Evolutionary conservation across 23 tunicate species (phyloP).

Genomic region (Phallusia fumigata): DNA sequence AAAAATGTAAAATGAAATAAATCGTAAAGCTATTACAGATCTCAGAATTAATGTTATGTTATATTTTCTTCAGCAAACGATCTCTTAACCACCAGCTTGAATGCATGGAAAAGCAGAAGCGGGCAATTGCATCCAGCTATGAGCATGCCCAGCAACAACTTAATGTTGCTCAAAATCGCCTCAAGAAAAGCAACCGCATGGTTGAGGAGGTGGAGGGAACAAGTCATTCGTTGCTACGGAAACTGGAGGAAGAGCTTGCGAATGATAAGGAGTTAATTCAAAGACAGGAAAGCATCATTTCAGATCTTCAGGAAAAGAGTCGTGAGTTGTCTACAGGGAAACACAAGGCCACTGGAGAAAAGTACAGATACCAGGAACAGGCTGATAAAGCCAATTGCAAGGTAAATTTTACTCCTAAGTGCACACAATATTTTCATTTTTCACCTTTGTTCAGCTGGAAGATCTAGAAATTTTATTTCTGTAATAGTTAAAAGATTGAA

Average conservation of each 20-base stretch:
- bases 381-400: constrained; percentile 57
- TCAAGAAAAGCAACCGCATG: constrained; percentile 83
- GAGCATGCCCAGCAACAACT: constrained; percentile 81
- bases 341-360: constrained; percentile 64
- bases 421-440: background rate
- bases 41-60: too few relatives aligned
- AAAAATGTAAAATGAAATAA: too few relatives aligned
- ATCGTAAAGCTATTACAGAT: too few relatives aligned
- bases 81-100: constrained; percentile 84
- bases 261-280: constrained; percentile 88
- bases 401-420: background rate
- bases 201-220: constrained; percentile 80
- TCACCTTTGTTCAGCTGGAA: too few relatives aligned
- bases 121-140: constrained; percentile 63
- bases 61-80: constrained; percentile 30
- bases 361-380: constrained; percentile 72
- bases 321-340: constrained; percentile 57
- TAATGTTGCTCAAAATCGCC: constrained; percentile 40
- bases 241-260: constrained; percentile 73
- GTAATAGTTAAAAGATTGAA: too few relatives aligned
- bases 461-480: too few relatives aligned
- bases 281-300: constrained; percentile 70
- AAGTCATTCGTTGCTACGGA: constrained; percentile 73
- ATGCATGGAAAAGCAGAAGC: constrained; percentile 77
- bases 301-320: constrained; percentile 68